Evolutionary conservation across 2,888 invertebrate genomes (phyloP).

Genomic region (Loripinus fragilis): DNA sequence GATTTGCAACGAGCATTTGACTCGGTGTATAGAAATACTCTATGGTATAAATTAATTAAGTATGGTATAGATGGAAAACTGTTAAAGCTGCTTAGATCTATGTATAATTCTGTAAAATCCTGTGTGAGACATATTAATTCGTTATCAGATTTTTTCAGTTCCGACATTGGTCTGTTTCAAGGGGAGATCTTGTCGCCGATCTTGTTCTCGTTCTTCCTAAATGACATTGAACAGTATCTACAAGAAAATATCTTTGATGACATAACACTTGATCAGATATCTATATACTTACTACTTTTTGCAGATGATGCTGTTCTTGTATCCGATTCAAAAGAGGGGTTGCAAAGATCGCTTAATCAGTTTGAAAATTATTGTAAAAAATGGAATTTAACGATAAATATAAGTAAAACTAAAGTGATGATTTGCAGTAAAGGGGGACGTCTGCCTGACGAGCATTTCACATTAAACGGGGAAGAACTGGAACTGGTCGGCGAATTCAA

Average conservation of each 20-base stretch:
- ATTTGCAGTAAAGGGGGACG: not conserved
- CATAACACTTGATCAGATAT: conserved; percentile 14
- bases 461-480: not conserved
- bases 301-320: conserved; percentile 6
- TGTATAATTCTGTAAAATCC: conserved; percentile 6
- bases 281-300: not conserved
- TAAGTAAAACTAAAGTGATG: not conserved
- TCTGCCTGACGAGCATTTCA: not conserved
- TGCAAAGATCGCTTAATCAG: not conserved
- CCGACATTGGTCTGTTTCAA: conserved; percentile 15
- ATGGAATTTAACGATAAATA: not conserved
- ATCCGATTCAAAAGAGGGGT: not conserved
- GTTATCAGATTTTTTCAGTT: conserved; percentile 12
- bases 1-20: conserved; percentile 18
- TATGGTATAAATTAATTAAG: conserved; percentile 17
- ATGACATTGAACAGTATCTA: conserved; percentile 11
- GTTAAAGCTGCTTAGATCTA: not conserved
- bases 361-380: not conserved
- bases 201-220: not conserved
- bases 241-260: conserved; percentile 9
- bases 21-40: not conserved
- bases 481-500: not conserved
- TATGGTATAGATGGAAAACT: conserved; percentile 8
- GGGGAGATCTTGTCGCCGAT: conserved; percentile 10
- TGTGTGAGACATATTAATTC: conserved; percentile 13